Evolutionary conservation across 2,113 vertebrate species (phyloP), one percentile per base, ranked within the genome.

Genomic region (Cynoglossus semilaevis): DNA sequence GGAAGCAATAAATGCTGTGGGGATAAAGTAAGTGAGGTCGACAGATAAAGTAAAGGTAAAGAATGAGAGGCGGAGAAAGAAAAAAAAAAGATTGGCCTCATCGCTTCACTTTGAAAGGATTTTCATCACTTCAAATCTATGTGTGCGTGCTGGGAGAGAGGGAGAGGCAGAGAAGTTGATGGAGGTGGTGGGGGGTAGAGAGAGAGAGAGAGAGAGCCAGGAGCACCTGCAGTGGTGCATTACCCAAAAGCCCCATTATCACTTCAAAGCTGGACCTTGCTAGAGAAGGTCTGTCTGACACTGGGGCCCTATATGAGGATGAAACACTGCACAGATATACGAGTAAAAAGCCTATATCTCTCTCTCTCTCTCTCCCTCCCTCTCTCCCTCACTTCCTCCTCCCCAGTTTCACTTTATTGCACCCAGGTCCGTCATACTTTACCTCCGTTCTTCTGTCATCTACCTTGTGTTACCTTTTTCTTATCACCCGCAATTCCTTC

Each of bases 191-290:
- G 22, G 22, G 22, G 22, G n/a, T n/a, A n/a, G n/a, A 29, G 72
- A 65, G 62, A 57, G 72, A 70, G 63, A 38, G 63, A 61, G 77
- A 56, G 52, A n/a, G 51, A 86, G 69, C 74, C 62, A 43, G 55
- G 72, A 78, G 66, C 83, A 87, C 83, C 87, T 88, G 85, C 82
- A 81, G 64, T 22, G 55, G 62, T 72, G 81, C 67, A 69, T 81
- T 79, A 87, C 57, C 83, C 79, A 76, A 80, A 79, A 82, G 79
- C 69, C 22, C 79, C 55, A 88, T 88, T 86, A 87, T 81, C 81
- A 88, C 85, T 83, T 88, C 87, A 88, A 88, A 88, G 87, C 64
- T 56, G 72, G 72, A 62, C 77, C 71, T 55, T 54, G 67, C 68
- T 71, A 51, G 65, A 78, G 69, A 57, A 82, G 73, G 65, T 69